These are phyloP conservation scores for Otocyon megalotis DNA, from an alignment of 2,113 vertebrate genomes.

Conservation along the genomic window DNA sequence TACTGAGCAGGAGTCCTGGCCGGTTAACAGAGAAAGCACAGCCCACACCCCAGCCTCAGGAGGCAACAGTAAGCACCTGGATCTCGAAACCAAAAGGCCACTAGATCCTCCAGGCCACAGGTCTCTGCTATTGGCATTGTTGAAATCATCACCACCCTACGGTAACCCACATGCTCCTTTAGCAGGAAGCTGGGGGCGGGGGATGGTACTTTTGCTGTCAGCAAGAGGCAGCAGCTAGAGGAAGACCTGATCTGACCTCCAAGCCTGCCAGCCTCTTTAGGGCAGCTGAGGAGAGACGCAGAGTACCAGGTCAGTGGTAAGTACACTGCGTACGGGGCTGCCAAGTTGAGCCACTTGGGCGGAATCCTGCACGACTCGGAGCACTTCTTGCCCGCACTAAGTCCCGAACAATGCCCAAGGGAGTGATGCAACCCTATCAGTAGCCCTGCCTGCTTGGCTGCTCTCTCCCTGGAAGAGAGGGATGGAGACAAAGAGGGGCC, in stretches of 20 bases:
- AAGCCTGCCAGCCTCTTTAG: background rate
- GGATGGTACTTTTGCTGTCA: background rate
- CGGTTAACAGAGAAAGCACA: background rate
- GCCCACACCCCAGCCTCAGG: background rate
- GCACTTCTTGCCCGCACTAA: background rate
- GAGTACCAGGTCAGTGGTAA: background rate
- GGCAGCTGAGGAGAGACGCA: background rate
- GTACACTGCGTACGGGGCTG: background rate
- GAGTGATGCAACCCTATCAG: background rate
- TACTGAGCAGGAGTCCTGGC: background rate
- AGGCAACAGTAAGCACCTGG: background rate
- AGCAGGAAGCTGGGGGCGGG: background rate
- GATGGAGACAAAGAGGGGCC: background rate
- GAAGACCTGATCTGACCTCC: background rate
- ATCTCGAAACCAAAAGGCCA: background rate
- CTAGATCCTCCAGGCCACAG: background rate
- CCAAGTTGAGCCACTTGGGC: background rate
- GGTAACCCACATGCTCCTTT: background rate
- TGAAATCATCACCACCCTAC: background rate
- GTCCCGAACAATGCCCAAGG: background rate
- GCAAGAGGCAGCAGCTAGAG: background rate
- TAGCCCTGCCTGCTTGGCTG: background rate
- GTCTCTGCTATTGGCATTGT: background rate
- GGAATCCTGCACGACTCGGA: background rate
- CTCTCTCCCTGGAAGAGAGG: background rate